Evolutionary conservation across 2,888 invertebrate genomes (phyloP), one percentile per base, ranked within the genome.

Genomic region (Epistrophella euchroma): DNA sequence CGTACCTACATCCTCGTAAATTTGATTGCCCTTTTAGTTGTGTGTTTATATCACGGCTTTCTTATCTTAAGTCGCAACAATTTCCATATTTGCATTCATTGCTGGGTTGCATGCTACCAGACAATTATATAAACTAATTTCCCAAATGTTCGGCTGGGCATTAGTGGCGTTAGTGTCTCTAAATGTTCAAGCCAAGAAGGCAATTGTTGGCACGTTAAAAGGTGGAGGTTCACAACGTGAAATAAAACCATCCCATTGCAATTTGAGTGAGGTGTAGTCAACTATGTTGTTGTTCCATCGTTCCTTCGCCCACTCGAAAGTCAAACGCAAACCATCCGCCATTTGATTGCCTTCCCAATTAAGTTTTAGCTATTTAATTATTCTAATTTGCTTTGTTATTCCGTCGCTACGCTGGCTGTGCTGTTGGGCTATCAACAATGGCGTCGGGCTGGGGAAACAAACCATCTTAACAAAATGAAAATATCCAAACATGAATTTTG

Each of bases 1-100:
- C n/a, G n/a, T n/a, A n/a, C n/a, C n/a, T n/a, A 47, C 47, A 80
- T 58, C 75, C 50, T 74, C 84, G 75, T 84, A 75, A 85, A 85
- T 80, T 85, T 85, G 84, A 85, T 85, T 85, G 84, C 76, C 80
- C 60, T 71, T 75, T 80, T 76, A 80, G 84, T 80, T 76, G 71
- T 85, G 71, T 85, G 84, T 80, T 85, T 85, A 76, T 85, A 85
- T 85, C 84, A 85, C 84, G 84, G 84, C 72, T 80, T 71, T 71
- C 91, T 91, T 91, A 91, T 91, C 91, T 91, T 91, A 91, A 91
- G 91, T 91, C 91, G 90, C 90, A 91, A 90, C 92, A 91, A 91
- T 91, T 91, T 91, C 90, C 90, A 90, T 90, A 64, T 45, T 64
- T 64, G 45, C 64, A 45, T 64, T 91, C 28, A 91, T 91, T 91